Evolutionary conservation across 2,797 vertebrate genomes (phyloP), one percentile per base, ranked within the genome.

Genomic region (Gadopsis bispinosus): DNA sequence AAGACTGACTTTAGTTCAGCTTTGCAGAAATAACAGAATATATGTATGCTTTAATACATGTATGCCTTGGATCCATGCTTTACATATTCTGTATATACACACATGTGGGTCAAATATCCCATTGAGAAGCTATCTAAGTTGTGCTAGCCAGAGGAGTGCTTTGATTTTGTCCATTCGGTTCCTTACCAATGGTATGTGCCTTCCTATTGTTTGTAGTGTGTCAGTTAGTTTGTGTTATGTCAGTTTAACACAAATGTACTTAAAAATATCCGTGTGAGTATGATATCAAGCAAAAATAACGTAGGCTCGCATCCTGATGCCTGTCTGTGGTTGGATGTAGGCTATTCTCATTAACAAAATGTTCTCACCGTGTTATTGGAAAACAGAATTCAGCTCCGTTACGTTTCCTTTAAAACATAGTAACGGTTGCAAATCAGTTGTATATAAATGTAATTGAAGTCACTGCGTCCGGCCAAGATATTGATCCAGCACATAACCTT

Each of bases 91-190:
- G 64, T 55, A 70, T 53, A 67, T 51, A 70, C 55, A 67, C 51
- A 74, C 77, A 85, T 88, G 73, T 91, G 77, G 89, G 84, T 91
- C 86, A 89, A 84, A 83, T 54, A 84, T 80, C 81, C 85, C 80
- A 65, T 73, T 70, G 86, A 84, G 73, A 81, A 73, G 54, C 72
- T 65, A 54, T 59, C 71, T 39, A 82, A 77, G 71, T 56, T 77
- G 47, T 72, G 48, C 81, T 80, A 83, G 77, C n/a, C 22, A 31
- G 60, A 75, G 56, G 26, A 26, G n/a, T 2, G 45, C 73, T 85
- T 81, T 75, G 53, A 86, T 86, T 86, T 83, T 73, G 48, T 68
- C 50, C 26, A 1, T 19, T 70, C 22, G 0, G 20, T 54, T 80
- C 56, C 35, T n/a, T 53, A 33, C 17, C 48, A n/a, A 10, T n/a